phyloP scores from a whole-genome alignment of 2,797 vertebrate genomes.

The Tapirus indicus region DNA sequence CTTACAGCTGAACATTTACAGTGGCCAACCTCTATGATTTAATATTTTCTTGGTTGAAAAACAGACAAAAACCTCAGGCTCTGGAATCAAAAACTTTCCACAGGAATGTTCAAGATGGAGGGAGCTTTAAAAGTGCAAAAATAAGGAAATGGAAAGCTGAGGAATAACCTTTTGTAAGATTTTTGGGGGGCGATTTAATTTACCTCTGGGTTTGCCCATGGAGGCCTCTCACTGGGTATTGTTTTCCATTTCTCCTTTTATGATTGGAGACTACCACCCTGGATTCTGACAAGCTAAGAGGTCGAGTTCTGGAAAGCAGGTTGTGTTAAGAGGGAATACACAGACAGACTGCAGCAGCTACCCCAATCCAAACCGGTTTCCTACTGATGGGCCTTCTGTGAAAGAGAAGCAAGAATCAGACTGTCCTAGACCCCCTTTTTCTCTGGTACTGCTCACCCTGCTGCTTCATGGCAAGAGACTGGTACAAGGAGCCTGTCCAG shows the following conservation, averaged over 20 bases:
- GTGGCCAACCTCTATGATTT: conserved; percentile 2
- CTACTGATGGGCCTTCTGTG: not conserved
- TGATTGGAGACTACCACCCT: not conserved
- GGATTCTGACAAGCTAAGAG: not conserved
- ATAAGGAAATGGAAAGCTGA: not conserved
- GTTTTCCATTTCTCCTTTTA: not conserved
- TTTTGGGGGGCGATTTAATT: not conserved
- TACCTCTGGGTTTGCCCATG: not conserved
- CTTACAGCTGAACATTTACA: not conserved
- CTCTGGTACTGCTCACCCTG: not conserved
- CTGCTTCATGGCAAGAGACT: not conserved
- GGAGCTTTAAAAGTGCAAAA: conserved; percentile 43
- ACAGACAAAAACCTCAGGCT: not conserved
- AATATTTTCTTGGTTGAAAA: conserved; percentile 9
- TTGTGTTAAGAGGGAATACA: not conserved
- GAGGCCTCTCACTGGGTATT: not conserved
- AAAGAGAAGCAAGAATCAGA: not conserved
- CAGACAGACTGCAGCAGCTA: not conserved
- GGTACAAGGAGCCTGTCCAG: not conserved
- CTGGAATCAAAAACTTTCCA: not conserved
- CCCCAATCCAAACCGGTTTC: not conserved
- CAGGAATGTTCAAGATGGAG: not conserved
- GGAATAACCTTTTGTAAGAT: not conserved
- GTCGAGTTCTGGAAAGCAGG: not conserved
- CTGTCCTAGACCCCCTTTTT: not conserved